These are phyloP conservation scores for Trissolcus japonicus DNA, from an alignment of 2,888 invertebrate genomes.

Conservation along the genomic window DNA sequence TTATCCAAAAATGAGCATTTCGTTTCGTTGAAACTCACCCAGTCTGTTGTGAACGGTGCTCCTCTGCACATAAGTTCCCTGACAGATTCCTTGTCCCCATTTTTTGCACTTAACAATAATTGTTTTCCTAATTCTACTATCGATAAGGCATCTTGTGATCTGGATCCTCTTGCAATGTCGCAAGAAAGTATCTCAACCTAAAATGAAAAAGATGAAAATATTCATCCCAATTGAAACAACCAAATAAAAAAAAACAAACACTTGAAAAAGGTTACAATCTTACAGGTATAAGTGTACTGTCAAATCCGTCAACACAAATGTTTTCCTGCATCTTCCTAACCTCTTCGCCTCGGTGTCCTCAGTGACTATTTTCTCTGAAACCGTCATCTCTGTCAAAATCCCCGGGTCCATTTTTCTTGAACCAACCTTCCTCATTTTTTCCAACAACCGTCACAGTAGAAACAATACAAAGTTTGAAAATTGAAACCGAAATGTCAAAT, in stretches of 20 bases:
- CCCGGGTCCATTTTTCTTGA: not conserved
- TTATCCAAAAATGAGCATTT: too few relatives aligned
- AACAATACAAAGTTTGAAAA: not conserved
- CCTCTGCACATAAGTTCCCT: slow-evolving; percentile 88
- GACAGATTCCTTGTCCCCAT: slow-evolving; percentile 87
- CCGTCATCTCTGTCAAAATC: slow-evolving; percentile 44
- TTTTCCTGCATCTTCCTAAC: slow-evolving; percentile 71
- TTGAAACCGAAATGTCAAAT: not conserved
- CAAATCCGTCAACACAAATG: slow-evolving; percentile 73
- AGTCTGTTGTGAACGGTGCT: slow-evolving; percentile 94
- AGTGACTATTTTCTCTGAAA: slow-evolving; percentile 15
- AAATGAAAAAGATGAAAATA: not conserved
- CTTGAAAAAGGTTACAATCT: not conserved
- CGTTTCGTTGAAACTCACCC: slow-evolving; percentile 85
- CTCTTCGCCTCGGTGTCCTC: slow-evolving; percentile 25
- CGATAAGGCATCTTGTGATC: slow-evolving; percentile 73
- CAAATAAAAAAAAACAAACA: slow-evolving; percentile 8
- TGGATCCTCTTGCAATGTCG: slow-evolving; percentile 65
- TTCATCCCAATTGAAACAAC: not conserved
- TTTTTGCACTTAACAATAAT: slow-evolving; percentile 86
- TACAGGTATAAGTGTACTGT: slow-evolving; percentile 76
- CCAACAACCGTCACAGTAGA: not conserved
- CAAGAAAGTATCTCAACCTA: slow-evolving; percentile 70
- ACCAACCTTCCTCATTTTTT: not conserved
- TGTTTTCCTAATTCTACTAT: slow-evolving; percentile 90